These are phyloP conservation scores for Himalopsyche anomala DNA, from an alignment of 2,888 invertebrate species.

Conservation along the genomic window DNA sequence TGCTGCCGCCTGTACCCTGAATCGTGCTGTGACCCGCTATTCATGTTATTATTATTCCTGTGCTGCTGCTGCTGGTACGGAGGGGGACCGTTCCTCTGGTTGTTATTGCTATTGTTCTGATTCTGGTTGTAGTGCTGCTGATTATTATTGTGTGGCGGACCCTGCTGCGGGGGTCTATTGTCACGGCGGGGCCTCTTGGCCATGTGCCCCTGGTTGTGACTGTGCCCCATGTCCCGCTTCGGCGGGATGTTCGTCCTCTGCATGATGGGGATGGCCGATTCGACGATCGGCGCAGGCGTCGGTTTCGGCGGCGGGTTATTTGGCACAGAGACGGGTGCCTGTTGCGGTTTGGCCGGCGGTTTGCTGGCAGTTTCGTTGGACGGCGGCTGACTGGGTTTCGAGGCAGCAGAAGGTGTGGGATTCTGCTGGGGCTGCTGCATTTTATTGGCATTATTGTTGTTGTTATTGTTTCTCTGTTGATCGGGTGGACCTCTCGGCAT, in stretches of 20 bases:
- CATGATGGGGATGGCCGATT: slow-evolving; percentile 12
- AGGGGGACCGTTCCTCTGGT: slow-evolving; percentile 5
- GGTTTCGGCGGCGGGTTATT: slow-evolving; percentile 24
- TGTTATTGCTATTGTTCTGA: slow-evolving; percentile 7
- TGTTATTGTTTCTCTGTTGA: slow-evolving; percentile 1
- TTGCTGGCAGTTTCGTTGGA: not conserved
- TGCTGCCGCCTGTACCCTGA: slow-evolving; percentile 10
- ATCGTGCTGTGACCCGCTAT: slow-evolving; percentile 47
- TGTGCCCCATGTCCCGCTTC: slow-evolving; percentile 15
- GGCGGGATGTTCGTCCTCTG: slow-evolving; percentile 11
- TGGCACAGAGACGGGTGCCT: not conserved
- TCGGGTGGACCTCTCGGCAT: slow-evolving; percentile 11
- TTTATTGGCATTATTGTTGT: not conserved
- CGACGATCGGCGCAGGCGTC: not conserved
- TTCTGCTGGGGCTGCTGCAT: not conserved
- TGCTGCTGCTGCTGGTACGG: slow-evolving; percentile 21
- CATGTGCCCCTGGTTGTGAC: slow-evolving; percentile 22
- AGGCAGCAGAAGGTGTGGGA: not conserved
- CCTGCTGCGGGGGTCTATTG: not conserved
- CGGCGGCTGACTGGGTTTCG: not conserved
- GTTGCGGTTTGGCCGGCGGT: not conserved
- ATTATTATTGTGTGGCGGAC: not conserved
- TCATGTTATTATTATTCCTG: not conserved
- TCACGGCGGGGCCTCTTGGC: slow-evolving; percentile 22
- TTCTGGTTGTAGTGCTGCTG: slow-evolving; percentile 10